Evolutionary conservation across 92 coral and sea anemone species (phyloP).

Genomic region (Chrysogorgia sp.): DNA sequence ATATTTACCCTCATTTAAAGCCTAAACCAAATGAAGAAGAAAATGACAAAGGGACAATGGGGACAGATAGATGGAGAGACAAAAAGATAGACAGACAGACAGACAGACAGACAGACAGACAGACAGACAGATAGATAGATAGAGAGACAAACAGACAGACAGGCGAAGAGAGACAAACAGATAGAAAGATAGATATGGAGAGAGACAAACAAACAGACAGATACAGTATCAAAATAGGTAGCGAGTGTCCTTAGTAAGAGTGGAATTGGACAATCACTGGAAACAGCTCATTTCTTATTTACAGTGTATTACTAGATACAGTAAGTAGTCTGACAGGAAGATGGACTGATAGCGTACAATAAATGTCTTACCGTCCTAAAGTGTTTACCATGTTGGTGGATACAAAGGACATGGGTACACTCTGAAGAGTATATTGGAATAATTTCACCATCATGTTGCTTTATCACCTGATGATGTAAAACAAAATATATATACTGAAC

Average conservation of each 20-base stretch:
- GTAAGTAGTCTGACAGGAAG: no score
- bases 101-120: background rate
- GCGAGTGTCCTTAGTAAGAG: no score
- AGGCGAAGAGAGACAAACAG: background rate
- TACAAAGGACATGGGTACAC: constrained; percentile 83
- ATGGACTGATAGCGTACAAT: no score
- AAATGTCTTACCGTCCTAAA: constrained; percentile 70
- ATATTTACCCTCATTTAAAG: constrained; percentile 77
- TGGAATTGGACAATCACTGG: no score
- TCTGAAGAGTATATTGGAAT: constrained; percentile 66
- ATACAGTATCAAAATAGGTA: background rate
- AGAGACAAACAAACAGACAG: background rate
- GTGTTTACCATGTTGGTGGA: constrained; percentile 73
- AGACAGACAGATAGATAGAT: background rate
- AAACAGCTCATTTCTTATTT: no score
- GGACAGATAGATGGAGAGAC: background rate
- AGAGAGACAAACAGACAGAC: background rate
- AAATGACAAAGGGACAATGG: background rate
- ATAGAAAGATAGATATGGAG: background rate
- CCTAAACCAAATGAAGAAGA: constrained; percentile 60
- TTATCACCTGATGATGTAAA: constrained; percentile 81
- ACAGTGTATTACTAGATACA: no score
- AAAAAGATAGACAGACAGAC: background rate
- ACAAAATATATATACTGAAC: background rate
- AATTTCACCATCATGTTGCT: constrained; percentile 81